phyloP scores from a whole-genome alignment of 1,140 invertebrate genomes.

The Ceratoteleas bidentatus region DNA sequence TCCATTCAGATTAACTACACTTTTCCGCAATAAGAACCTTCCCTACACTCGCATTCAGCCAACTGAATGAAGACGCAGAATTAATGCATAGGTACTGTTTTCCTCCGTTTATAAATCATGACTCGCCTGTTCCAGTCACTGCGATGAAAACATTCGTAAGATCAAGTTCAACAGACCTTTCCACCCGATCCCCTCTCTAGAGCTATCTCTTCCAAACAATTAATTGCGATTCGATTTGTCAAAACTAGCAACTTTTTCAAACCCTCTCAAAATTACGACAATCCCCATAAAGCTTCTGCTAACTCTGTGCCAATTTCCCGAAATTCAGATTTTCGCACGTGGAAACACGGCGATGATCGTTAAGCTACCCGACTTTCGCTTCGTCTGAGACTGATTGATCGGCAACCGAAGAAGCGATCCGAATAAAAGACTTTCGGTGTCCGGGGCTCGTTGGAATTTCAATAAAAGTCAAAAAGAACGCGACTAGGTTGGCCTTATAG shows the following conservation, averaged over 20 bases:
- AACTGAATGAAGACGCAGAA: too few relatives aligned
- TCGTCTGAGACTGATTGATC: slow-evolving; percentile 18
- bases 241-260: neutral
- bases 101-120: too few relatives aligned
- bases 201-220: too few relatives aligned
- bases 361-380: slow-evolving; percentile 1
- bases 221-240: neutral
- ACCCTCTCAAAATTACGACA: slow-evolving; percentile 19
- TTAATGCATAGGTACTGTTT: too few relatives aligned
- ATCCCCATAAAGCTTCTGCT: slow-evolving; percentile 5
- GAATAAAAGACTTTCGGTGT: slow-evolving; percentile 18
- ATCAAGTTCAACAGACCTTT: too few relatives aligned
- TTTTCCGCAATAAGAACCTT: too few relatives aligned
- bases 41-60: too few relatives aligned
- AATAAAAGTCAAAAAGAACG: slow-evolving; percentile 32
- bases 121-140: too few relatives aligned
- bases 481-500: slow-evolving; percentile 2
- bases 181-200: too few relatives aligned
- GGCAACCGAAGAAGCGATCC: slow-evolving; percentile 12
- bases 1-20: too few relatives aligned
- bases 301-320: slow-evolving; percentile 23
- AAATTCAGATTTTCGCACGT: slow-evolving; percentile 3
- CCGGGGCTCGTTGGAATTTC: slow-evolving; percentile 25
- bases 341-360: neutral
- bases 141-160: too few relatives aligned